Conservation (phyloP, 2,797 vertebrate species). For the Siniperca scherzeri region DNA sequence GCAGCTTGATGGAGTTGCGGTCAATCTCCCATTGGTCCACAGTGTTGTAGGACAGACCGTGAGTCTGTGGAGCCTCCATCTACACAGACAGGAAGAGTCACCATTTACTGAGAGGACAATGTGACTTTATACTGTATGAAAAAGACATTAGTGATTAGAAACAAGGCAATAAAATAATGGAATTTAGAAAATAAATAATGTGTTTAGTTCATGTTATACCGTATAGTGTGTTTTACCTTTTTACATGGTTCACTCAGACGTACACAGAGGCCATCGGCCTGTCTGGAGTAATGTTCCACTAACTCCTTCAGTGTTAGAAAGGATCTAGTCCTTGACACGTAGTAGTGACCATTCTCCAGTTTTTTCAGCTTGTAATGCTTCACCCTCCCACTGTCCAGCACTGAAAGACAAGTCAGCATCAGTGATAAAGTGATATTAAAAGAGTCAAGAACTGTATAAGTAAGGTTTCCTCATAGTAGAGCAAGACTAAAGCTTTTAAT, state of each 20-base stretch:
- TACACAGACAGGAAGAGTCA: constrained; percentile 44
- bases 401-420: constrained; percentile 79
- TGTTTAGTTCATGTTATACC: not conserved
- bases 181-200: not conserved
- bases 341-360: constrained; percentile 86
- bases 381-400: constrained; percentile 87
- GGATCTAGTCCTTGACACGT: constrained; percentile 76
- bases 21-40: constrained; percentile 97
- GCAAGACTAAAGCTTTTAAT: not conserved
- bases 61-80: constrained; percentile 84
- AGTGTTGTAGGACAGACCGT: constrained; percentile 94
- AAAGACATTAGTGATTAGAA: not conserved
- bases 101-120: not conserved
- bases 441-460: not conserved
- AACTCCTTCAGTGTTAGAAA: constrained; percentile 88
- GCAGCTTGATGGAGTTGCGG: constrained; percentile 87
- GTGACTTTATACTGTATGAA: not conserved
- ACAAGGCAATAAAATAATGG: not conserved
- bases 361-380: constrained; percentile 94
- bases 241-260: constrained; percentile 88
- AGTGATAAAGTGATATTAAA: not conserved
- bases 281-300: constrained; percentile 87
- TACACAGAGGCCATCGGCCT: constrained; percentile 89
- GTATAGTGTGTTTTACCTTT: constrained; percentile 85
- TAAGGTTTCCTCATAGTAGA: not conserved